Evolutionary conservation across 2,888 invertebrate genomes (phyloP), one percentile per base, ranked within the genome.

Genomic region (Drosophila barbarae): DNA sequence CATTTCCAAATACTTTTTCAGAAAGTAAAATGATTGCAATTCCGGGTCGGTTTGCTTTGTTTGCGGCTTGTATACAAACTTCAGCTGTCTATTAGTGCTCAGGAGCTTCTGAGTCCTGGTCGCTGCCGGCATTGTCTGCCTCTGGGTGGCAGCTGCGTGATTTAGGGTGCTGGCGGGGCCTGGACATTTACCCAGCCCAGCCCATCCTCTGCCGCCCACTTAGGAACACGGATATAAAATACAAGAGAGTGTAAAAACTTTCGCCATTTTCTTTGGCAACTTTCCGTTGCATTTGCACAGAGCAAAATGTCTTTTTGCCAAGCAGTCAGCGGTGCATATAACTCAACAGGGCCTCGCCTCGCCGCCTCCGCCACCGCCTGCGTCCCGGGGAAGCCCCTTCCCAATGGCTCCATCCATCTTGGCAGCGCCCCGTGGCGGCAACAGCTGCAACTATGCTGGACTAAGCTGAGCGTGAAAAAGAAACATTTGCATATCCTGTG

Each of bases 401-500:
- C 52, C n/a, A 41, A 7, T 18, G 46, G 67, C 30, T 61, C 61
- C 63, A 60, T 60, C 61, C 47, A 60, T 60, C 60, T 60, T 60
- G 60, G 67, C 55, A 56, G 32, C 73, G 58, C 65, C 68, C 80
- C 50, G 59, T 55, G 69, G 63, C 60, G 68, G 65, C 57, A 70
- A 56, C 63, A 76, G 65, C 77, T 71, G 76, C 70, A 58, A 58
- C 69, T 52, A 47, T 55, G 54, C 84, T 68, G 83, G 84, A 83
- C 76, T 73, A 60, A 75, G 84, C 71, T 73, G 68, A 84, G 79
- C 83, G 83, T 77, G 81, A 71, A 81, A 74, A 71, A 82, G 76
- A 73, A 84, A 76, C 83, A 85, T 84, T 83, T 86, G 86, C 86
- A 85, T 83, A 85, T 85, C 86, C 84, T 84, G 86, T 86, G 84